These are phyloP conservation scores for Rhamphomyia laevipes DNA, from an alignment of 2,888 invertebrate species.

Conservation along the genomic window DNA sequence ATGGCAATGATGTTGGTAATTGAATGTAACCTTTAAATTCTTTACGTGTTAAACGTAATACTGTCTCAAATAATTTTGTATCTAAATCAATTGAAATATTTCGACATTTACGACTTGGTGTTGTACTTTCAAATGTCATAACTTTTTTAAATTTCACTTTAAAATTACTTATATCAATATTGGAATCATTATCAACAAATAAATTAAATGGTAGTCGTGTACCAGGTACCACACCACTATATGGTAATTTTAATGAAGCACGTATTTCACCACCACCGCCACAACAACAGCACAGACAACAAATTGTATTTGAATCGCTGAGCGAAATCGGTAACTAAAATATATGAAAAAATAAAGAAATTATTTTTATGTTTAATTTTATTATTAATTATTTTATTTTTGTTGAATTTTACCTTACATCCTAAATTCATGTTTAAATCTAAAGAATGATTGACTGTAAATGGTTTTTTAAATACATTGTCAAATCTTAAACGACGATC, in stretches of 20 bases:
- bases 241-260: constrained; percentile 4
- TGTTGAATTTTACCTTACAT: constrained; percentile 41
- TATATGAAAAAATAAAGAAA: not conserved
- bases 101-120: not conserved
- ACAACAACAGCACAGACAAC: not conserved
- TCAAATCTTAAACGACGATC: constrained; percentile 79
- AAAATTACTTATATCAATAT: not conserved
- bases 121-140: not conserved
- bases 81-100: not conserved
- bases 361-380: not conserved
- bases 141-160: not conserved
- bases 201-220: constrained; percentile 8
- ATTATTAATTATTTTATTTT: not conserved
- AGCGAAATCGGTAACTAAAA: not conserved
- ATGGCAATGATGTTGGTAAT: constrained; percentile 29
- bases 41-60: constrained; percentile 17
- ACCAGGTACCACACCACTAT: constrained; percentile 14
- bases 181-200: not conserved
- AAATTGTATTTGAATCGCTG: not conserved
- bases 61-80: constrained; percentile 1
- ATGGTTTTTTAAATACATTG: constrained; percentile 3
- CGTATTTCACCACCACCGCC: not conserved
- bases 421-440: constrained; percentile 64
- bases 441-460: constrained; percentile 58
- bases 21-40: constrained; percentile 21